Evolutionary conservation across 2,113 vertebrate genomes (phyloP).

Genomic region (Cyphomyrus discorhynchus): DNA sequence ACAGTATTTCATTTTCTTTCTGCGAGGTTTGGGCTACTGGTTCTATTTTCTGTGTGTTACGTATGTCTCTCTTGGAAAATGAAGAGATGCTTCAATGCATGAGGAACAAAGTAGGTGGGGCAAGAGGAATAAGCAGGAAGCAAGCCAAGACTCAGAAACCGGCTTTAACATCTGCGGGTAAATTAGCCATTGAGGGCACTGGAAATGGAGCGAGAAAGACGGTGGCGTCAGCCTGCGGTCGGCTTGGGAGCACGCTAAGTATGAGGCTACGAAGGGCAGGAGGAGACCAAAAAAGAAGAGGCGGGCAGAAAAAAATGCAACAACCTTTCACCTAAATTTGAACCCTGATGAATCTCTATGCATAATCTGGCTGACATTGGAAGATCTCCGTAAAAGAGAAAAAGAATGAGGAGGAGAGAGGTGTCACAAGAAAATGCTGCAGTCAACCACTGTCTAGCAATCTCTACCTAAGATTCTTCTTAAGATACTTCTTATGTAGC

Average conservation of each 20-base stretch:
- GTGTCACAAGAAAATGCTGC: background rate
- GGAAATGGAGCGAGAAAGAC: conserved; percentile 22
- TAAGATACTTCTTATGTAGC: background rate
- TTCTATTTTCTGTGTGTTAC: background rate
- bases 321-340: conserved; percentile 33
- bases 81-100: background rate
- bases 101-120: background rate
- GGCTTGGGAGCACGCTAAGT: conserved; percentile 20
- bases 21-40: background rate
- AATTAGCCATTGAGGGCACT: conserved; percentile 32
- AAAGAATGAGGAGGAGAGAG: background rate
- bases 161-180: conserved; percentile 26
- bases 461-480: background rate
- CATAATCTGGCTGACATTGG: background rate
- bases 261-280: conserved; percentile 28
- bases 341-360: conserved; percentile 26
- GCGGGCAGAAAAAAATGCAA: background rate
- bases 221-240: conserved; percentile 28
- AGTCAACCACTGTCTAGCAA: background rate
- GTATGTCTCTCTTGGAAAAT: background rate
- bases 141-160: conserved; percentile 26
- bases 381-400: background rate
- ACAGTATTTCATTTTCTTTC: background rate
- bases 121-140: background rate
- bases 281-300: background rate